Evolutionary conservation across 2,113 vertebrate species (phyloP), one percentile per base, ranked within the genome.

Genomic region (Sinosuthora webbiana): DNA sequence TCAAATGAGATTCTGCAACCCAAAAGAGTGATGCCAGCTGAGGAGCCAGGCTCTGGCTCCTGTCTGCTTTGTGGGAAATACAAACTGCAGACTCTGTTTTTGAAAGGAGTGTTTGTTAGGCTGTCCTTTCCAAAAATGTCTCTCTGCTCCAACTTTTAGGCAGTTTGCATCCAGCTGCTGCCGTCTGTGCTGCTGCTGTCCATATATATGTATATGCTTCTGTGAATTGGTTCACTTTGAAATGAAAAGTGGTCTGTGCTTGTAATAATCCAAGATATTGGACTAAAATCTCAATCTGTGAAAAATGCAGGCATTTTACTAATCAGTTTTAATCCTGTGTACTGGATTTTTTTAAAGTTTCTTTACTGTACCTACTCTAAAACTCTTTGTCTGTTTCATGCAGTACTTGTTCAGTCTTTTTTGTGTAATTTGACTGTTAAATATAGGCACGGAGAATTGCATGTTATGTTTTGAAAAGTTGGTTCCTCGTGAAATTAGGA

Each of bases 351-450:
- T 52, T 52, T 3, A 22, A 76, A 81, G 63, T 86, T 81, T 52
- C 55, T 92, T 86, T 91, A 85, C 59, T 95, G 86, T 96, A 96
- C 76, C 64, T 59, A 69, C 93, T 95, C 91, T 88, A 91, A 95
- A 92, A 75, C 47, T 71, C 71, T 96, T 85, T 93, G 93, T 97
- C 88, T 97, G 96, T 98, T 98, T 96, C 98, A 96, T 96, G 95
- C 96, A 94, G 52, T 96, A 97, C 96, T 96, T 96, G 97, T 98
- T 97, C 90, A 95, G 98, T 98, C 95, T 91, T 94, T 92, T 65
- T 63, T 96, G 92, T 96, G 90, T 91, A 94, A 92, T 89, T 78
- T 94, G 93, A 92, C 84, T 19, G 10, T 96, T 85, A 67, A 97
- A 93, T 96, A 91, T 90, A 95, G 97, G 92, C 95, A 85, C 30